Evolutionary conservation across 2,113 vertebrate genomes (phyloP), one percentile per base, ranked within the genome.

Genomic region (Microcebus tavaratra): DNA sequence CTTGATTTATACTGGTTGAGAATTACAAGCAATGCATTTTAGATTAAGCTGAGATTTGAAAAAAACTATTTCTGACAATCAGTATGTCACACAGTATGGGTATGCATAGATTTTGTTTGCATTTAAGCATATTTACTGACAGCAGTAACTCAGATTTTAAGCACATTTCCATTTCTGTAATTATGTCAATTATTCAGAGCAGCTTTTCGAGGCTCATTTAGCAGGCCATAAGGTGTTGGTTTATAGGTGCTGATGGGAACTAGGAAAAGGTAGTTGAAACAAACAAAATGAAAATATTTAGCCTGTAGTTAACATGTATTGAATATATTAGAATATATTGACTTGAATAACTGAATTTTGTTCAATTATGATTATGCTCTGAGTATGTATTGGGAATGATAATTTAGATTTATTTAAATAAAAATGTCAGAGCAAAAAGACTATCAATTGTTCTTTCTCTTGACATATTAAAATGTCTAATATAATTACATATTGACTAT

Each of bases 281-380:
- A 27, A 85, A 81, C 57, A 95, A 88, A 95, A 90, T 86, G 65
- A 93, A 96, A 93, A 91, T 94, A 96, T 89, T 95, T 94, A 91
- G 57, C 57, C 70, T 84, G 2, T 53, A 80, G 55, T 91, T 91
- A 94, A n/a, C 29, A 65, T 20, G 9, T 7, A 27, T 29, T 73
- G 57, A 83, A 61, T 91, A 45, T 72, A 84, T 96, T 95, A 97
- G 84, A 89, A 83, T 91, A 75, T 53, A 45, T 67, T 91, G 83
- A 70, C 85, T 84, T 90, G 73, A 23, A 45, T 85, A 65, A 63
- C 5, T 88, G n/a, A 75, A 84, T 82, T 88, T 88, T 93, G 8
- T 29, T 95, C 50, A 92, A 75, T 45, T 94, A 25, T 94, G 59
- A 76, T 91, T 80, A 88, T 39, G 20, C 31, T 95, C 57, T 82